phyloP scores from a whole-genome alignment of 1,140 invertebrate genomes.

The Caenorhabditis briggsae region DNA sequence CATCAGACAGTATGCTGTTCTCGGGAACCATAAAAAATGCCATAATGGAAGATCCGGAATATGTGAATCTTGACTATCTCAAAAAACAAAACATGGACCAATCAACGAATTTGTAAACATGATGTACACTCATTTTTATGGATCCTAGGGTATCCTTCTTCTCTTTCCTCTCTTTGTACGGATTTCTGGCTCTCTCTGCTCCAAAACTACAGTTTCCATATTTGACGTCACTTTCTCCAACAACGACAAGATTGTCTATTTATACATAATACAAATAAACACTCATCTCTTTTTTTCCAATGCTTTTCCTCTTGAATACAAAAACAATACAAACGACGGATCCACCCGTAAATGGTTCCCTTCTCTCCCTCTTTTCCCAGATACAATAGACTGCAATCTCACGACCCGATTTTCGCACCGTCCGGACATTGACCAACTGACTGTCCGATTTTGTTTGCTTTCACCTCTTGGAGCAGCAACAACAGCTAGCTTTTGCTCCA shows the following conservation, averaged over 20 bases:
- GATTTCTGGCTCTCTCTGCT: conserved; percentile 3
- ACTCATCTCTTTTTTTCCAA: background rate
- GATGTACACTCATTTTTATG: background rate
- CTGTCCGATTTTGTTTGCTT: conserved; percentile 30
- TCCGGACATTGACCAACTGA: conserved; percentile 38
- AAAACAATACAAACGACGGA: conserved; percentile 41
- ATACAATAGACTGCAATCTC: conserved; percentile 50
- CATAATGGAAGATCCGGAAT: conserved; percentile 59
- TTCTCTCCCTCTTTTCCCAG: background rate
- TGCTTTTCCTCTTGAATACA: conserved; percentile 9
- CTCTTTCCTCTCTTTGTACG: conserved; percentile 52
- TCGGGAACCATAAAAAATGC: conserved; percentile 45
- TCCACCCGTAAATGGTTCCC: conserved; percentile 25
- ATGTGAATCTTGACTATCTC: conserved; percentile 62
- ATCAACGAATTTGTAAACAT: conserved; percentile 44
- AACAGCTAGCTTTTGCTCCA: background rate
- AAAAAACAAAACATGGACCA: conserved; percentile 44
- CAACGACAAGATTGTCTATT: conserved; percentile 13
- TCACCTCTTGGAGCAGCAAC: conserved; percentile 27
- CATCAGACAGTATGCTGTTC: conserved; percentile 51
- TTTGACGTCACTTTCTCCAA: conserved; percentile 33
- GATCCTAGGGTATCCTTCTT: background rate
- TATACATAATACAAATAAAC: conserved; percentile 39
- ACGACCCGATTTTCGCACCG: conserved; percentile 43
- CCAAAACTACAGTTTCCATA: conserved; percentile 10